Evolutionary conservation across 2,888 invertebrate genomes (phyloP).

Genomic region (Anorthoa munda): DNA sequence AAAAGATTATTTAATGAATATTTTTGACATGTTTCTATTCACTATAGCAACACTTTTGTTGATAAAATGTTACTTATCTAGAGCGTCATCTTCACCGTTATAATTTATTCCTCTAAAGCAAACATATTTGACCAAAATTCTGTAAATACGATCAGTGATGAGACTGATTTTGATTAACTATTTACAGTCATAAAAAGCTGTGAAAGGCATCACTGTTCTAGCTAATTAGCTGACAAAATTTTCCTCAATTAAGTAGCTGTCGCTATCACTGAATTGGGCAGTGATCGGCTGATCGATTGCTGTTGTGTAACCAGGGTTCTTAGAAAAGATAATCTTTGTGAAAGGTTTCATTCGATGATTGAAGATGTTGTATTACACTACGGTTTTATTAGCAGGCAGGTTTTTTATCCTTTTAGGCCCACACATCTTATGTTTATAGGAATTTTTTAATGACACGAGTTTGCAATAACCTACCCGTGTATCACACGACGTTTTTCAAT

Average conservation of each 20-base stretch:
- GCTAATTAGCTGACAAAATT: slow-evolving; percentile 59
- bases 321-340: slow-evolving; percentile 10
- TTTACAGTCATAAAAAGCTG: slow-evolving; percentile 47
- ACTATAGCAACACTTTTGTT: too few species aligned
- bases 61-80: too few species aligned
- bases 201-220: slow-evolving; percentile 47
- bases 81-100: background rate
- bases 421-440: too few species aligned
- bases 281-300: slow-evolving; percentile 42
- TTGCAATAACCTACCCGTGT: too few species aligned
- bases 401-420: background rate
- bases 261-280: slow-evolving; percentile 28
- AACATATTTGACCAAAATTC: slow-evolving; percentile 22
- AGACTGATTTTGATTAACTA: slow-evolving; percentile 57
- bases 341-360: background rate
- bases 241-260: slow-evolving; percentile 47
- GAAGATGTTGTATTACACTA: background rate
- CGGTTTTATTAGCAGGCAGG: background rate
- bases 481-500: too few species aligned
- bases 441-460: too few species aligned
- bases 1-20: too few species aligned
- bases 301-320: slow-evolving; percentile 2
- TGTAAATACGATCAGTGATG: slow-evolving; percentile 30
- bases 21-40: too few species aligned
- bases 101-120: background rate